A percentile compares a stretch with the other conserved stretches of the same genome.
Evolutionary conservation across 2,888 invertebrate genomes (phyloP).

Genomic region (Cyaniris semiargus): DNA sequence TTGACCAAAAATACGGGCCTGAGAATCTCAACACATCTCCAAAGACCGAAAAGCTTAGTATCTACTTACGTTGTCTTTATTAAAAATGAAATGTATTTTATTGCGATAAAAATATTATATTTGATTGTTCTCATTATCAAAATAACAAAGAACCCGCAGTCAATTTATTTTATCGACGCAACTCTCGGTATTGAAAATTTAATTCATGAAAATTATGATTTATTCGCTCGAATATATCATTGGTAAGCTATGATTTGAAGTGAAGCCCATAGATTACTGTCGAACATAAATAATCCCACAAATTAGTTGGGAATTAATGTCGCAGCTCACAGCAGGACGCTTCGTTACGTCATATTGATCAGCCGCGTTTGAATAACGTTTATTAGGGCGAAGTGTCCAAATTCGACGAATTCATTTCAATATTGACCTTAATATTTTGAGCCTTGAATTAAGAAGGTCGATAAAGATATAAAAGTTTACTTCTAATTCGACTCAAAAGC

Average conservation of each 20-base stretch:
- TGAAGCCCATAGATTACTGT: constrained; percentile 28
- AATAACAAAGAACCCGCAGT: background rate
- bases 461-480: background rate
- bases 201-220: constrained; percentile 1
- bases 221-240: constrained; percentile 4
- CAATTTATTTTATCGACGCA: background rate
- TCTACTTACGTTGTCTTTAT: too few relatives aligned
- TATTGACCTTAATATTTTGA: background rate
- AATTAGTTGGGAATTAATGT: constrained; percentile 29
- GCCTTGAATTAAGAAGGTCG: background rate
- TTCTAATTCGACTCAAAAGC: too few relatives aligned
- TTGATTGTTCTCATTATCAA: background rate
- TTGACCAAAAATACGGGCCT: too few relatives aligned
- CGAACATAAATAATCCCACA: constrained; percentile 30
- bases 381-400: background rate
- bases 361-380: constrained; percentile 1
- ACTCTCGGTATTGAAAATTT: background rate
- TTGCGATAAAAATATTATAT: background rate
- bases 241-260: constrained; percentile 7
- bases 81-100: too few relatives aligned
- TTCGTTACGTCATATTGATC: constrained; percentile 23
- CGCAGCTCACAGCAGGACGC: constrained; percentile 14
- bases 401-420: background rate
- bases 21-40: too few relatives aligned
- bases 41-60: too few relatives aligned